Evolutionary conservation across 2,888 invertebrate species (phyloP).

Genomic region (Acleris laterana): DNA sequence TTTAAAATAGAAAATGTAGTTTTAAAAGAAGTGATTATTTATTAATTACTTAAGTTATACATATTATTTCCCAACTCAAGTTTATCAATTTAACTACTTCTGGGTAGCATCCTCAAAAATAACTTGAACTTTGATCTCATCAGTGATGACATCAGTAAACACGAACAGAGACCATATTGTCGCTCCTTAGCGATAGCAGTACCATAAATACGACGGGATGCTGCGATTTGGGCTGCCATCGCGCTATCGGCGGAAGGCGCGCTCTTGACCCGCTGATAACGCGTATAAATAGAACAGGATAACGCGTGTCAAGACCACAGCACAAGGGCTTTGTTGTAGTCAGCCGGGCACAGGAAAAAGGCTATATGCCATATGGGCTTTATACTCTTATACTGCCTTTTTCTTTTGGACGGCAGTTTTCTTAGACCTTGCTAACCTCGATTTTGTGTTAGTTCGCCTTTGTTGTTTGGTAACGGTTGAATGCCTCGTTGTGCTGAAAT

Average conservation of each 20-base stretch:
- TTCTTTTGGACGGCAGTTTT: not conserved
- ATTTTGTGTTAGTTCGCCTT: not conserved
- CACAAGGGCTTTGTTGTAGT: not conserved
- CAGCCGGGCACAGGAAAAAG: too few species aligned
- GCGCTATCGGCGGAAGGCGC: constrained; percentile 76
- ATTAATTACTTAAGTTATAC: too few species aligned
- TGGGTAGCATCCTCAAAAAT: too few species aligned
- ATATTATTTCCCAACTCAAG: too few species aligned
- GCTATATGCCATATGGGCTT: too few species aligned
- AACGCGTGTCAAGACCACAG: constrained; percentile 27
- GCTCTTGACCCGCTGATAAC: constrained; percentile 81
- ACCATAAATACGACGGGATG: constrained; percentile 68
- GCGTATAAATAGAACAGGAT: constrained; percentile 41
- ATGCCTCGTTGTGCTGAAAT: too few species aligned
- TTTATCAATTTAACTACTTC: too few species aligned
- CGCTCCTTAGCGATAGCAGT: constrained; percentile 49
- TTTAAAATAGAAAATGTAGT: too few species aligned
- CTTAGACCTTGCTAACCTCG: not conserved
- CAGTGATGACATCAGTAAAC: constrained; percentile 53
- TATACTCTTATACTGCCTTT: too few species aligned
- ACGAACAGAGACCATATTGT: constrained; percentile 51
- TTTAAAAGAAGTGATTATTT: too few species aligned
- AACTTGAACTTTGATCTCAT: constrained; percentile 42
- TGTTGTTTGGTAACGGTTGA: too few species aligned
- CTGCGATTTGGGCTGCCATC: constrained; percentile 62